phyloP scores from a whole-genome alignment of 2,888 invertebrate genomes.

The Eustalomyia histrio region DNA sequence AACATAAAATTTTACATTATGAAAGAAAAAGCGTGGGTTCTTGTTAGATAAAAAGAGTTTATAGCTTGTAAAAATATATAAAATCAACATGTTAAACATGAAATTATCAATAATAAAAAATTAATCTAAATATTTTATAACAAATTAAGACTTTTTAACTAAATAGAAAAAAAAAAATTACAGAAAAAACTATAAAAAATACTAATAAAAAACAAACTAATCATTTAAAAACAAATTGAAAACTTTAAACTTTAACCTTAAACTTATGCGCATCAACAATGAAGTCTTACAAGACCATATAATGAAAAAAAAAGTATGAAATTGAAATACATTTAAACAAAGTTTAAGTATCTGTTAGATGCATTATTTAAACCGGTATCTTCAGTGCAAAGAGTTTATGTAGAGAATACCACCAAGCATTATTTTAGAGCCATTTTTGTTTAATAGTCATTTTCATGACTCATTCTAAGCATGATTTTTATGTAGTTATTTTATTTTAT shows the following conservation, averaged over 20 bases:
- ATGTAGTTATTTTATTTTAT: conserved; percentile 18
- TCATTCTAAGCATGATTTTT: conserved; percentile 58
- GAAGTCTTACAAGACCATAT: conserved; percentile 1
- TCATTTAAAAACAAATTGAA: conserved; percentile 25
- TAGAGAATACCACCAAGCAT: conserved; percentile 33
- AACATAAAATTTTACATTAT: not conserved
- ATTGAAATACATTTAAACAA: conserved; percentile 25
- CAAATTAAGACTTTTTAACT: conserved; percentile 21
- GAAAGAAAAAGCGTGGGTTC: conserved; percentile 5
- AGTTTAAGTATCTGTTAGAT: conserved; percentile 34
- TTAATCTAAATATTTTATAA: conserved; percentile 12
- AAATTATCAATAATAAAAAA: conserved; percentile 16
- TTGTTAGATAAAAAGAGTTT: not conserved
- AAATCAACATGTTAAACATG: conserved; percentile 13
- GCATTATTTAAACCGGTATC: conserved; percentile 55
- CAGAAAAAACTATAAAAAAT: conserved; percentile 10
- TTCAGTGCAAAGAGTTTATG: conserved; percentile 24
- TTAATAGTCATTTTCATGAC: conserved; percentile 51
- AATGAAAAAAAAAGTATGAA: conserved; percentile 1
- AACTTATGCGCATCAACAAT: not conserved
- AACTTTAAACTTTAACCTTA: conserved; percentile 39
- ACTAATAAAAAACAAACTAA: not conserved
- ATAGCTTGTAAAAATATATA: not conserved
- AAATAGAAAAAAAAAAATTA: not conserved
- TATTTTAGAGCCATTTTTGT: conserved; percentile 43